Evolutionary conservation across 2,888 invertebrate genomes (phyloP).

Genomic region (Dermolepida albohirtum): DNA sequence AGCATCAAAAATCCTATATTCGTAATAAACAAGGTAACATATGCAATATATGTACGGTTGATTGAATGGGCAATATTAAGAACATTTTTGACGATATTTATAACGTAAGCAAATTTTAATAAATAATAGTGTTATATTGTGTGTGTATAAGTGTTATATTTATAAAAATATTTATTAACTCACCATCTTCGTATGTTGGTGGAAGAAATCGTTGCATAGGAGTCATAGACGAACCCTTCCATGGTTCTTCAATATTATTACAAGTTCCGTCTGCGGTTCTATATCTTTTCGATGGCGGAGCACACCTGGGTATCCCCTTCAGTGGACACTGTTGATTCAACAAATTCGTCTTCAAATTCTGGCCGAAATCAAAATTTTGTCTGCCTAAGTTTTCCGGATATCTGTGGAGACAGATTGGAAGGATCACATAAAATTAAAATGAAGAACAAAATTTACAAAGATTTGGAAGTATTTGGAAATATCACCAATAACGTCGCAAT

Average conservation of each 20-base stretch:
- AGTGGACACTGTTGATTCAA: slow-evolving; percentile 74
- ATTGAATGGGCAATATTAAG: too few relatives aligned
- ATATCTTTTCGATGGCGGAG: slow-evolving; percentile 78
- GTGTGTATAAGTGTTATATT: too few relatives aligned
- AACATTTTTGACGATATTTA: too few relatives aligned
- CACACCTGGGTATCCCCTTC: slow-evolving; percentile 75
- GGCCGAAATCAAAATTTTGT: slow-evolving; percentile 48
- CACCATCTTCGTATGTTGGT: slow-evolving; percentile 85
- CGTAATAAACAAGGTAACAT: too few relatives aligned
- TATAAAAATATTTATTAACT: slow-evolving; percentile 55
- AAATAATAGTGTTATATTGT: too few relatives aligned
- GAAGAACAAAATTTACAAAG: too few relatives aligned
- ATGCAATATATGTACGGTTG: too few relatives aligned
- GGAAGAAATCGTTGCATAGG: slow-evolving; percentile 85
- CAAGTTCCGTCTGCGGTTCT: slow-evolving; percentile 91
- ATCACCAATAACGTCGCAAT: background rate
- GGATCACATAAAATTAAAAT: slow-evolving; percentile 8
- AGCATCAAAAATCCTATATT: too few relatives aligned
- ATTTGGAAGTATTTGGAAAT: background rate
- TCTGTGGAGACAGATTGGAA: slow-evolving; percentile 39
- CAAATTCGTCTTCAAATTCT: slow-evolving; percentile 44
- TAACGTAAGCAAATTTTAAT: too few relatives aligned
- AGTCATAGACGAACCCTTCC: slow-evolving; percentile 86
- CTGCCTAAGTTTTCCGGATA: slow-evolving; percentile 48
- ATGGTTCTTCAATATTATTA: slow-evolving; percentile 81